Evolutionary conservation across 2,113 vertebrate genomes (phyloP).

Genomic region (Cettia cetti): DNA sequence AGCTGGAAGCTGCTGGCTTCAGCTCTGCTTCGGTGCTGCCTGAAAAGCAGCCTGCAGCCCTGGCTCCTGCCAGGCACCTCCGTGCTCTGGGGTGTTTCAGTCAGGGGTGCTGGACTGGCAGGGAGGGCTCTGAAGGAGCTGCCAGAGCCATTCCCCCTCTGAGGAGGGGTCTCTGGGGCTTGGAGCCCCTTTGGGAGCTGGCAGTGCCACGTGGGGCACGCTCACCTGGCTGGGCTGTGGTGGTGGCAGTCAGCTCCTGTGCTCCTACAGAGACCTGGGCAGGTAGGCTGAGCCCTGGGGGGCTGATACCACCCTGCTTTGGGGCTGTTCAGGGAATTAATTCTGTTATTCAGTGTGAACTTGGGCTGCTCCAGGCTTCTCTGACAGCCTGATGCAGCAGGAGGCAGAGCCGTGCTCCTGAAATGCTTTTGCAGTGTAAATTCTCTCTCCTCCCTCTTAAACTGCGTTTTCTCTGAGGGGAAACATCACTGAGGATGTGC

Average conservation of each 20-base stretch:
- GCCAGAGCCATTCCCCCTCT: not conserved
- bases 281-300: not conserved
- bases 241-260: not conserved
- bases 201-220: accelerated
- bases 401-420: not conserved
- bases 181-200: accelerated
- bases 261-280: not conserved
- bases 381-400: not conserved
- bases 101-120: not conserved
- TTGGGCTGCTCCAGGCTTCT: not conserved
- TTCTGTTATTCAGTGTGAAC: not conserved
- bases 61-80: not conserved
- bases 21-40: not conserved
- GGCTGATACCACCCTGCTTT: not conserved
- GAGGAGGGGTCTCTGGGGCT: too few species aligned
- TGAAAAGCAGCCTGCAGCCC: not conserved
- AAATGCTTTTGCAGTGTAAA: not conserved
- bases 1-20: not conserved
- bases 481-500: not conserved
- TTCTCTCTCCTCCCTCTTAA: not conserved
- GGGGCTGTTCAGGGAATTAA: not conserved
- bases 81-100: accelerated
- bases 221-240: not conserved
- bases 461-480: not conserved
- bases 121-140: not conserved